A percentile compares a stretch with the other conserved stretches of the same genome.
These are phyloP conservation scores for Orius laevigatus DNA, from an alignment of 1,140 invertebrate genomes.

Conservation along the genomic window DNA sequence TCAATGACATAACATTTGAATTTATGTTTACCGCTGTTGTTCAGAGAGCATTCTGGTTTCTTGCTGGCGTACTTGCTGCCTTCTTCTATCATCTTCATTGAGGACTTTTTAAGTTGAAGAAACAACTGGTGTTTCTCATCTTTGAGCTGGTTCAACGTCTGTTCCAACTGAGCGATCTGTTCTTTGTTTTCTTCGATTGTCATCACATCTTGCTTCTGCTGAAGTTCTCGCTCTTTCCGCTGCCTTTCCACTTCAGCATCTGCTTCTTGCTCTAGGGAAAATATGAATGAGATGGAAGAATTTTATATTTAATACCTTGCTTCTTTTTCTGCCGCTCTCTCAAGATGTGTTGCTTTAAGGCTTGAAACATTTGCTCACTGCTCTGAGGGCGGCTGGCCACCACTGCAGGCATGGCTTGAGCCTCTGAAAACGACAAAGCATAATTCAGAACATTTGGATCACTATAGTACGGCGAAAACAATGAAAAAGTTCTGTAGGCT, in stretches of 20 bases:
- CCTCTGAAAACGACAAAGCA: background rate
- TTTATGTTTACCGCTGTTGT: slow-evolving; percentile 2
- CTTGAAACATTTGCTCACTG: slow-evolving; percentile 71
- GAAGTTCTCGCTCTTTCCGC: slow-evolving; percentile 72
- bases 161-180: slow-evolving; percentile 66
- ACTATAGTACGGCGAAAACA: too few relatives aligned
- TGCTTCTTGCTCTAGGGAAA: slow-evolving; percentile 67
- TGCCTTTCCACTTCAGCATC: slow-evolving; percentile 76
- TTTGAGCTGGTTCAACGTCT: slow-evolving; percentile 58
- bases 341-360: slow-evolving; percentile 72
- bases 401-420: slow-evolving; percentile 36
- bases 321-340: slow-evolving; percentile 76
- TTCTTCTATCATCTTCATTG: slow-evolving; percentile 79
- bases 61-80: slow-evolving; percentile 46
- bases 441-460: too few relatives aligned
- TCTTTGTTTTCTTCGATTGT: slow-evolving; percentile 82
- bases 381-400: slow-evolving; percentile 47
- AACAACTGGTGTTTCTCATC: slow-evolving; percentile 88
- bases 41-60: background rate
- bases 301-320: slow-evolving; percentile 51
- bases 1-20: slow-evolving; percentile 2
- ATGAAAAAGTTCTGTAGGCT: too few relatives aligned
- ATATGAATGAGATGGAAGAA: too few relatives aligned
- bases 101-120: slow-evolving; percentile 83
- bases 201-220: slow-evolving; percentile 82